Evolutionary conservation across 2,888 invertebrate species (phyloP).

Genomic region (Cheilosia urbana): DNA sequence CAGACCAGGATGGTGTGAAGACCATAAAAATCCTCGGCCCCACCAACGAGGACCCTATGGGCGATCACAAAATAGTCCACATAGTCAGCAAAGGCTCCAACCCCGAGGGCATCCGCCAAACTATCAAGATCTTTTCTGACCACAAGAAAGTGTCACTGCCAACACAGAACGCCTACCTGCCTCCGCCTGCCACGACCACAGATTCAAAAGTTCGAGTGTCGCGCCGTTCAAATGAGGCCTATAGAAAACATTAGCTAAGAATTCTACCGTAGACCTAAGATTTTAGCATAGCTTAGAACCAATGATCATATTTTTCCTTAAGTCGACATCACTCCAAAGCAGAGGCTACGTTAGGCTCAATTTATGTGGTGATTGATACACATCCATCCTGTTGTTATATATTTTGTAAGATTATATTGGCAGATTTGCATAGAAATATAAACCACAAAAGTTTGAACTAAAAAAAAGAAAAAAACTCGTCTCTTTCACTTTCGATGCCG

Average conservation of each 20-base stretch:
- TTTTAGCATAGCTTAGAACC: conserved; percentile 57
- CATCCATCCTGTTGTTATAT: conserved; percentile 34
- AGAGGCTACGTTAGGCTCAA: conserved; percentile 65
- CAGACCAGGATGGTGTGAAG: conserved; percentile 79
- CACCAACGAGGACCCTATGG: conserved; percentile 79
- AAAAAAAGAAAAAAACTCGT: background rate
- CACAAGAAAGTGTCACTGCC: conserved; percentile 67
- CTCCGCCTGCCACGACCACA: conserved; percentile 46
- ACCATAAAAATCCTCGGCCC: conserved; percentile 81
- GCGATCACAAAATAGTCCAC: conserved; percentile 79
- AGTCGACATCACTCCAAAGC: conserved; percentile 14
- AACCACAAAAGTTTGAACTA: conserved; percentile 20
- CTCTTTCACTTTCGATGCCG: conserved; percentile 8
- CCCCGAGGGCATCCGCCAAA: conserved; percentile 78
- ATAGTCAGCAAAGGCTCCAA: conserved; percentile 78
- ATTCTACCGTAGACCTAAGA: conserved; percentile 38
- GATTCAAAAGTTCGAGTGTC: conserved; percentile 14
- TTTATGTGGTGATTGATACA: conserved; percentile 25
- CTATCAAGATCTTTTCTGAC: conserved; percentile 80
- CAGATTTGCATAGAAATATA: conserved; percentile 48
- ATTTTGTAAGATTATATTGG: conserved; percentile 39
- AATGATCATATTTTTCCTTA: conserved; percentile 20
- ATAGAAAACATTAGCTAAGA: conserved; percentile 18
- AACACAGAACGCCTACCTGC: conserved; percentile 49
- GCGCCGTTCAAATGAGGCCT: conserved; percentile 5